Base-by-base conservation (phyloP, 53 echinoderm and acorn worm species). In the Pentamera pediparva region DNA sequence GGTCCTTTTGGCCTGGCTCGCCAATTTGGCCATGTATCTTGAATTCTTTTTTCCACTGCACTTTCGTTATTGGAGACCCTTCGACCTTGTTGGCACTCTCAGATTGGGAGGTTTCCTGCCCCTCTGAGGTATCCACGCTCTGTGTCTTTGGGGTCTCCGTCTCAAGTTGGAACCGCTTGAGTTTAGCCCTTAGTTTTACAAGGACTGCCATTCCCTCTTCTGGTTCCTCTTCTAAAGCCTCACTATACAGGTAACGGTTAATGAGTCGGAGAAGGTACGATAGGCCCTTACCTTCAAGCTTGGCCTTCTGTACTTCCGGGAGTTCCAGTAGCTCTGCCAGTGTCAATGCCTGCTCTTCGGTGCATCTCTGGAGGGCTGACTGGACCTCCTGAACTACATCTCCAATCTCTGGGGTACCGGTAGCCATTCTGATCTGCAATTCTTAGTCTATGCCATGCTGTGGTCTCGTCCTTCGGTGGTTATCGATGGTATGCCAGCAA, bases 1-100 rank as follows among this genome's bases (percentile, higher is more conserved):
- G 79, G 41, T 87, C 79, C 43, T 79, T 78, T 38, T 87, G 88
- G 2, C 56, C 56, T 21, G 77, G 56, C 6, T 81, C 73, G 2
- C 81, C 82, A n/a, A 86, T 76, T 20, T 86, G 81, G 0, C 86
- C 86, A 13, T 22, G 31, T 6, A 81, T 76, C 24, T 78, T 76
- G 35, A 76, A 86, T 19, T 81, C 86, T 39, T 52, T 45, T 22
- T 58, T 25, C n/a, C 67, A 57, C 36, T 56, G 39, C 21, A 70
- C 5, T 12, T 41, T 69, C 48, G 9, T 31, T 45, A 28, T 24
- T 26, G 37, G 19, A 37, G 31, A 31, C 32, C 8, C 15, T 59
- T 9, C 31, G 25, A 10, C 13, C 8, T 32, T 19, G 3, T 21
- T 61, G 19, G 34, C 36, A 3, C 34, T 32, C 3, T 31, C 32